Evolutionary conservation across 2,113 vertebrate genomes (phyloP).

Genomic region (Tonatia bakeri): DNA sequence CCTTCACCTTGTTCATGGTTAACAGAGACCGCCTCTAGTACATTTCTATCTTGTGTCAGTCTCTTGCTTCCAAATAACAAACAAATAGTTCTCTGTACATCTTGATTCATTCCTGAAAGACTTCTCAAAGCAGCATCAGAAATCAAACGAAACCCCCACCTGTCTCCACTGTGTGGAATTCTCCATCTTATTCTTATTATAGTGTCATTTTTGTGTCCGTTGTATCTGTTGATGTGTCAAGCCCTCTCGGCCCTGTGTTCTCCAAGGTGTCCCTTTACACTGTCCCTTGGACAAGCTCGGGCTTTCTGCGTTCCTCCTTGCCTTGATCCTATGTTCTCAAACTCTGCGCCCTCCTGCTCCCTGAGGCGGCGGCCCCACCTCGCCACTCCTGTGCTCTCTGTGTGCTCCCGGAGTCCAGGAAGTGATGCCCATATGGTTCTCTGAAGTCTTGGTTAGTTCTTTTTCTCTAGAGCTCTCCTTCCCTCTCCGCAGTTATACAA

Average conservation of each 20-base stretch:
- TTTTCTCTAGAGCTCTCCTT: not conserved
- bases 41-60: no score
- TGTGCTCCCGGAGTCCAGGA: not conserved
- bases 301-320: not conserved
- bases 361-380: fast-evolving
- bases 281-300: fast-evolving
- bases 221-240: fast-evolving
- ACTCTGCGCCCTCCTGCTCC: not conserved
- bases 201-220: fast-evolving
- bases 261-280: not conserved
- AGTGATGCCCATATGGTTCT: fast-evolving
- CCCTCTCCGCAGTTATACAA: not conserved
- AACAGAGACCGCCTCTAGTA: fast-evolving
- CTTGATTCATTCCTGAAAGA: not conserved
- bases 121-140: not conserved
- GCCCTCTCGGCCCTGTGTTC: not conserved
- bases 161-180: not conserved
- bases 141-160: not conserved
- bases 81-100: not conserved
- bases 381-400: fast-evolving
- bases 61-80: not conserved
- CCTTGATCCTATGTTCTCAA: not conserved
- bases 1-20: not conserved
- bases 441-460: not conserved
- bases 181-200: not conserved